phyloP scores from a whole-genome alignment of 2,113 vertebrate species.

The Danionella cerebrum region DNA sequence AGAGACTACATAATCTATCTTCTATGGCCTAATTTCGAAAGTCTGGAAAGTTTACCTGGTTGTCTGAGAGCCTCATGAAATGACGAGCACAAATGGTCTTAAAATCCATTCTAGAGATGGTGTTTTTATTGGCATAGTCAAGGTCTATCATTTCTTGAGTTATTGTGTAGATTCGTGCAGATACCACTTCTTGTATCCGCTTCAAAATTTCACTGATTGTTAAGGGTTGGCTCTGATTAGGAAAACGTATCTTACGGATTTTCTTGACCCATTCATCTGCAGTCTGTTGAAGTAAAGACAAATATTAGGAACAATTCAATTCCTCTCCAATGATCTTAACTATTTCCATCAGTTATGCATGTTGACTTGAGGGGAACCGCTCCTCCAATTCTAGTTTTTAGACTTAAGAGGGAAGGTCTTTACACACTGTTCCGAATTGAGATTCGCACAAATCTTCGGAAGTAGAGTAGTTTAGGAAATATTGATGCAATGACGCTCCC shows the following conservation, averaged over 20 bases:
- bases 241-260: conserved; percentile 46
- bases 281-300: conserved; percentile 42
- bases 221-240: conserved; percentile 42
- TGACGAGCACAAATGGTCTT: conserved; percentile 48
- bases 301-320: neutral
- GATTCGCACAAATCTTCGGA: too few relatives aligned
- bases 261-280: conserved; percentile 51
- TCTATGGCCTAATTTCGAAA: neutral
- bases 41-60: conserved; percentile 55
- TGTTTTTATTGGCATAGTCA: conserved; percentile 42
- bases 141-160: conserved; percentile 52
- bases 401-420: too few relatives aligned
- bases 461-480: too few relatives aligned
- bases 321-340: too few relatives aligned
- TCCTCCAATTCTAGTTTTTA: too few relatives aligned
- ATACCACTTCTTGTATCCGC: conserved; percentile 44
- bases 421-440: too few relatives aligned
- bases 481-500: too few relatives aligned
- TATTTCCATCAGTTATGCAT: too few relatives aligned
- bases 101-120: conserved; percentile 56
- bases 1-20: neutral
- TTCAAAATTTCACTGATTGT: conserved; percentile 49
- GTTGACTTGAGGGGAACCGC: too few relatives aligned
- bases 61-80: conserved; percentile 57
- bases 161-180: conserved; percentile 44